Evolutionary conservation across 2,888 invertebrate genomes (phyloP).

Genomic region (Alitta virens): DNA sequence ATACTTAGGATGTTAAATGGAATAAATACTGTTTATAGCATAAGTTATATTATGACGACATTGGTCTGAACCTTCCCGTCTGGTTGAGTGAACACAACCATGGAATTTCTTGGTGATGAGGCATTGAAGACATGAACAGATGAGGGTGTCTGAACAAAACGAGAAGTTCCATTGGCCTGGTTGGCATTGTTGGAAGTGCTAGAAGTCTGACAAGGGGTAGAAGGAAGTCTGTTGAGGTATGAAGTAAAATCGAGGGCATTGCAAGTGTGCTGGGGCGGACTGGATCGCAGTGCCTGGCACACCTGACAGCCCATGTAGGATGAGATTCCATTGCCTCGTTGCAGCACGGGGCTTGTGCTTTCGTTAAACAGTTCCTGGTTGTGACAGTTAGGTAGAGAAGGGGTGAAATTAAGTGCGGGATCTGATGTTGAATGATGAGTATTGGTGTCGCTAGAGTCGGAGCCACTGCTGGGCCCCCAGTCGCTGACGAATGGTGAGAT

Average conservation of each 20-base stretch:
- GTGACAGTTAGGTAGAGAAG: not conserved
- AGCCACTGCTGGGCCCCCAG: slow-evolving; percentile 10
- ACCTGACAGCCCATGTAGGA: not conserved
- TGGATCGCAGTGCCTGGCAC: not conserved
- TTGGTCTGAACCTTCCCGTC: not conserved
- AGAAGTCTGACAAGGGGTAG: too few species aligned
- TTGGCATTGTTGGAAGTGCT: too few species aligned
- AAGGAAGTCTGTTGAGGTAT: too few species aligned
- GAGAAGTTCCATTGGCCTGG: not conserved
- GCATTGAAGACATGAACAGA: not conserved
- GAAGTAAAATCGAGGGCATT: too few species aligned
- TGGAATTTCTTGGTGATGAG: not conserved
- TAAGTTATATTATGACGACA: not conserved
- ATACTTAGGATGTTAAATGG: too few species aligned
- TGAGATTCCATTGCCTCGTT: not conserved
- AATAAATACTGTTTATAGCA: not conserved
- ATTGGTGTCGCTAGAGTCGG: not conserved
- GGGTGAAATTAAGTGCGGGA: not conserved
- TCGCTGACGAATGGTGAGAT: slow-evolving; percentile 15
- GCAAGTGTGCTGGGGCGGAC: not conserved
- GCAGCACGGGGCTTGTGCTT: too few species aligned
- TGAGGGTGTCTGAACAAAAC: not conserved
- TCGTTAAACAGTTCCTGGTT: too few species aligned
- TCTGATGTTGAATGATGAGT: not conserved
- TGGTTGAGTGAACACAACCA: slow-evolving; percentile 6